Evolutionary conservation across 1,140 invertebrate species (phyloP).

Genomic region (Ditylenchus dipsaci): DNA sequence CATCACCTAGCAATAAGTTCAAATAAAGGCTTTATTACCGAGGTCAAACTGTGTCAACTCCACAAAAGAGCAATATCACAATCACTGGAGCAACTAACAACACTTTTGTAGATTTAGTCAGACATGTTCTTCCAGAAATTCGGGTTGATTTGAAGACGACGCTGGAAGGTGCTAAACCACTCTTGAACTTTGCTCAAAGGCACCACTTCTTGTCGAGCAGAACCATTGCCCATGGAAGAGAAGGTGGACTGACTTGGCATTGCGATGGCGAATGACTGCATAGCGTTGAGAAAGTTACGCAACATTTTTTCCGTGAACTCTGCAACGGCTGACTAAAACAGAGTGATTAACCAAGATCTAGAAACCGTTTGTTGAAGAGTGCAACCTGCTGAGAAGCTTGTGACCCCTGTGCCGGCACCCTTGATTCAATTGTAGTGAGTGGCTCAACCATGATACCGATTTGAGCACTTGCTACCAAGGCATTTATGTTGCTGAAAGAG

Average conservation of each 20-base stretch:
- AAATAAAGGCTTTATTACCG: too few species aligned
- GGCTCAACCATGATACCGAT: constrained; percentile 37
- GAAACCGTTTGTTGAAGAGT: too few species aligned
- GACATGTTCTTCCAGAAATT: constrained; percentile 37
- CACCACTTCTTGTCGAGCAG: constrained; percentile 23
- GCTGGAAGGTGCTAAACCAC: constrained; percentile 36
- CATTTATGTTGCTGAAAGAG: neutral
- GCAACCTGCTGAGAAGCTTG: constrained; percentile 26
- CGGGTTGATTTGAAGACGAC: constrained; percentile 38
- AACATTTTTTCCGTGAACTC: constrained; percentile 43
- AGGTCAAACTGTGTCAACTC: too few species aligned
- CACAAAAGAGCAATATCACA: too few species aligned
- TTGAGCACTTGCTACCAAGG: constrained; percentile 17
- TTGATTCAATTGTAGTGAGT: constrained; percentile 10
- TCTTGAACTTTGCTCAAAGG: constrained; percentile 31
- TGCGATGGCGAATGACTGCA: constrained; percentile 33
- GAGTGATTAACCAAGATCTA: neutral
- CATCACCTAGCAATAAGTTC: too few species aligned
- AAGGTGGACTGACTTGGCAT: constrained; percentile 21
- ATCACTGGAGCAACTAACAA: neutral
- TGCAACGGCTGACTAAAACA: constrained; percentile 19
- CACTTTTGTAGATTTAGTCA: constrained; percentile 9
- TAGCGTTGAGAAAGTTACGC: constrained; percentile 36
- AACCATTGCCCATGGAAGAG: neutral
- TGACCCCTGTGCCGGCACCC: constrained; percentile 22